Evolutionary conservation across 2,113 vertebrate species (phyloP).

Genomic region (Sterna hirundo): DNA sequence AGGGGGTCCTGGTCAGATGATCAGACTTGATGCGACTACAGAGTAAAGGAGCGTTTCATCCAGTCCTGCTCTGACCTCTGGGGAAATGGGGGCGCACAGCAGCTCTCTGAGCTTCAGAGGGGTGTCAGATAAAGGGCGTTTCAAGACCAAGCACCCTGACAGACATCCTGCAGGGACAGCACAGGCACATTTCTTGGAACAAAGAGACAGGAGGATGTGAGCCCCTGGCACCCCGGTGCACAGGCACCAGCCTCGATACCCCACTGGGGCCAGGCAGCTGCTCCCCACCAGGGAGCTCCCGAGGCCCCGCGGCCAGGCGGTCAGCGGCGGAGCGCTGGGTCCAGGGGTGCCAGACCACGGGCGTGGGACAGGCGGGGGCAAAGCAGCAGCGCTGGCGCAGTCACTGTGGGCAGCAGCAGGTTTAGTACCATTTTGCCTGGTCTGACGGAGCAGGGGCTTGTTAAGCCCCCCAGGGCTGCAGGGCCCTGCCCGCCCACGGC

Average conservation of each 20-base stretch:
- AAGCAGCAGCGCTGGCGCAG: rapidly evolving
- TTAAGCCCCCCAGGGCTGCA: not conserved
- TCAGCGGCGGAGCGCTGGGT: not conserved
- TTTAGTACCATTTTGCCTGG: not conserved
- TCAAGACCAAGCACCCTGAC: not conserved
- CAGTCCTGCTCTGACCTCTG: not conserved
- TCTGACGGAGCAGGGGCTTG: rapidly evolving
- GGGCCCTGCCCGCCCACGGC: not conserved
- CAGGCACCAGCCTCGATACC: rapidly evolving
- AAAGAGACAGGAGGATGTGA: rapidly evolving
- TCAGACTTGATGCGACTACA: not conserved
- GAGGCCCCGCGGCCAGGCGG: rapidly evolving
- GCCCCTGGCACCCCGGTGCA: rapidly evolving
- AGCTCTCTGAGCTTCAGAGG: not conserved
- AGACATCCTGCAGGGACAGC: not conserved
- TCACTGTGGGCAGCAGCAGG: not conserved
- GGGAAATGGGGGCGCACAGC: not conserved
- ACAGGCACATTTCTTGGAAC: rapidly evolving
- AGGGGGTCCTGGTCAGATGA: not conserved
- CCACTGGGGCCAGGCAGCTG: rapidly evolving
- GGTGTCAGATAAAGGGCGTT: not conserved
- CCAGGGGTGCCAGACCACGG: rapidly evolving
- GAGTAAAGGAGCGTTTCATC: not conserved
- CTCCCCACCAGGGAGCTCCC: not conserved
- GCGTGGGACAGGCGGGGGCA: not conserved